Conservation (phyloP, 2,113 vertebrate genomes). For the Oriolus oriolus region DNA sequence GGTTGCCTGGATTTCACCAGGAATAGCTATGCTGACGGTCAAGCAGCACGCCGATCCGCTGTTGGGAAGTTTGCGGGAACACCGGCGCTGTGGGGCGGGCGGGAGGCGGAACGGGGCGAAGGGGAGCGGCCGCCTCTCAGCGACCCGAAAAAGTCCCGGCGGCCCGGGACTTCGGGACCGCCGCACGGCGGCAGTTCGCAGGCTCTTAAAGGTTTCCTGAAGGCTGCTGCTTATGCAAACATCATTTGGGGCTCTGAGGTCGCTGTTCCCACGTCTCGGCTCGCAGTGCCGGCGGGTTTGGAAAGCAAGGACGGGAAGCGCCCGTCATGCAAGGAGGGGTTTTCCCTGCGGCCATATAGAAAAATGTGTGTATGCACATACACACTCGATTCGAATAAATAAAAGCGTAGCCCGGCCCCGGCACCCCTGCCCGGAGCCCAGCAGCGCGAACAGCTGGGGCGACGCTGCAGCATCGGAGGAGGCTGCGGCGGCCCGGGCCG, state of each 20-base stretch:
- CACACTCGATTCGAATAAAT: neutral
- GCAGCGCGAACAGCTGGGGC: neutral
- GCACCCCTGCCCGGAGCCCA: neutral
- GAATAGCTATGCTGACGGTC: accelerated
- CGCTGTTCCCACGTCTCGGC: neutral
- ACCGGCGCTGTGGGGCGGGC: neutral
- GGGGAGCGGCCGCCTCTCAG: neutral
- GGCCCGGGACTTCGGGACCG: neutral
- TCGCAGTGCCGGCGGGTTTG: neutral
- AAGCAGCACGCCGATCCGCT: neutral
- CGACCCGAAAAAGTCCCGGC: neutral
- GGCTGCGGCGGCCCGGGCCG: neutral
- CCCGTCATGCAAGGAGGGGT: no score
- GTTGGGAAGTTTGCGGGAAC: neutral
- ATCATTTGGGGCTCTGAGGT: neutral
- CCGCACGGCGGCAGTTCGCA: neutral
- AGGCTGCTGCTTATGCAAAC: neutral
- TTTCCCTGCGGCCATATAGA: neutral
- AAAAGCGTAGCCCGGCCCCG: neutral
- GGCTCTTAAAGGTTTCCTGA: neutral
- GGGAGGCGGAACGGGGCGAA: neutral
- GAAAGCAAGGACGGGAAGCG: neutral
- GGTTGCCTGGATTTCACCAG: neutral
- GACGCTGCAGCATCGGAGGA: neutral
- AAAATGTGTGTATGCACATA: neutral